Evolutionary conservation across 2,113 vertebrate species (phyloP), one percentile per base, ranked within the genome.

Genomic region (Brienomyrus longianalis): DNA sequence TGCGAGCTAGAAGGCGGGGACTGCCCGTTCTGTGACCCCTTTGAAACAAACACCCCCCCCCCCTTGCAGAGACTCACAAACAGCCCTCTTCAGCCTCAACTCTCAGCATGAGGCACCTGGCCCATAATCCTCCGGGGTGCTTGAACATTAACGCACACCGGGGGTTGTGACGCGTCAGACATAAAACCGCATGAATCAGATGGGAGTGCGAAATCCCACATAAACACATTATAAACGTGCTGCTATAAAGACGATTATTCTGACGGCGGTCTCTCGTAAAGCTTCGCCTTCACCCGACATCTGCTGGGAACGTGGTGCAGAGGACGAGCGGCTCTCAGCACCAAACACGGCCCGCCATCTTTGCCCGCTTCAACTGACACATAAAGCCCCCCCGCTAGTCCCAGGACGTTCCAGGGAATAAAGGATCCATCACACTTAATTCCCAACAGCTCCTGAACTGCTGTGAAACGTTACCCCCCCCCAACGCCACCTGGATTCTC

Each of bases 231-330:
- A 95, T 95, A 96, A 96, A 95, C 94, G 94, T 93, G 90, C 93
- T 92, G 92, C 91, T 93, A 91, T 93, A 93, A 94, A 95, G 93
- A 94, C 93, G 92, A 95, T 95, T 93, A 95, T 95, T 97, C 96
- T 93, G 95, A 96, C 97, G 96, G 95, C 39, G 90, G 94, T 95
- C 95, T 96, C 95, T 95, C 93, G 93, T 93, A 87, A 90, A 92
- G 89, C 91, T 93, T 94, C 91, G 92, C 94, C 93, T 91, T 94
- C 95, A 0, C 94, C 94, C 94, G 95, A 97, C 97, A 98, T 98
- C 97, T 98, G 97, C 95, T 96, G 96, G 95, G 97, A 98, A 98
- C 96, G 97, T 96, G 62, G n/a, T 39, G 35, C 17, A 95, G 94
- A 95, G 95, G 92, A 95, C 95, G 96, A 96, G 95, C 93, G 94